Evolutionary conservation across 2,888 invertebrate genomes (phyloP).

Genomic region (Smittia aterrima): DNA sequence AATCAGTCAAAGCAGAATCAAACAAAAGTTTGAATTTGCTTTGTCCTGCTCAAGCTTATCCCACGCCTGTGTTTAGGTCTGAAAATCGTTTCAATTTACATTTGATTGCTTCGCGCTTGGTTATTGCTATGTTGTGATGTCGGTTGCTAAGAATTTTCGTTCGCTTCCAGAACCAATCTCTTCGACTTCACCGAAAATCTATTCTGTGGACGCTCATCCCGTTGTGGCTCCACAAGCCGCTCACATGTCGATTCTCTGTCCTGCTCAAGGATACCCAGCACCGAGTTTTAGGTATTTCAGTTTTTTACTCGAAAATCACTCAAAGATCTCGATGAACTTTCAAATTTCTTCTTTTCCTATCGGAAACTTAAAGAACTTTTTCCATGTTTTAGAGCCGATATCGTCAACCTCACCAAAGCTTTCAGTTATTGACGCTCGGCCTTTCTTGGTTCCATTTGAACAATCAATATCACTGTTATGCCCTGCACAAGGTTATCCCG

Average conservation of each 20-base stretch:
- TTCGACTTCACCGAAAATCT: slow-evolving; percentile 50
- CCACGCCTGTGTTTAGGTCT: slow-evolving; percentile 58
- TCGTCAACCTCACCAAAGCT: slow-evolving; percentile 59
- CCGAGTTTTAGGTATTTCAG: slow-evolving; percentile 55
- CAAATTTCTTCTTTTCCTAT: slow-evolving; percentile 37
- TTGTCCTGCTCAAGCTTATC: slow-evolving; percentile 60
- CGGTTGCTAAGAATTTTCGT: too few relatives aligned
- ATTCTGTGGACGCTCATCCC: slow-evolving; percentile 54
- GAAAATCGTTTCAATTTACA: slow-evolving; percentile 33
- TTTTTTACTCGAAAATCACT: neutral
- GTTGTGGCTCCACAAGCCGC: slow-evolving; percentile 47
- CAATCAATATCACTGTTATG: slow-evolving; percentile 65
- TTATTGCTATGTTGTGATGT: too few relatives aligned
- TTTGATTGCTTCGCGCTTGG: slow-evolving; percentile 45
- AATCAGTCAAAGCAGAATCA: slow-evolving; percentile 45
- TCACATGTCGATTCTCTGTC: slow-evolving; percentile 56
- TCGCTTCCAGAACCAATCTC: slow-evolving; percentile 21
- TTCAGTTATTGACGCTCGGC: slow-evolving; percentile 55
- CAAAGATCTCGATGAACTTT: neutral
- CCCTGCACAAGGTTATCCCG: slow-evolving; percentile 74
- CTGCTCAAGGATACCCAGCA: slow-evolving; percentile 59
- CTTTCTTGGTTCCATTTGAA: slow-evolving; percentile 51
- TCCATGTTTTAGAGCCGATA: slow-evolving; percentile 56
- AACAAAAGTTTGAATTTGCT: slow-evolving; percentile 60
- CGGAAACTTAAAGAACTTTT: too few relatives aligned